Base-by-base conservation (phyloP, 2,797 vertebrate species). In the Argya squamiceps region DNA sequence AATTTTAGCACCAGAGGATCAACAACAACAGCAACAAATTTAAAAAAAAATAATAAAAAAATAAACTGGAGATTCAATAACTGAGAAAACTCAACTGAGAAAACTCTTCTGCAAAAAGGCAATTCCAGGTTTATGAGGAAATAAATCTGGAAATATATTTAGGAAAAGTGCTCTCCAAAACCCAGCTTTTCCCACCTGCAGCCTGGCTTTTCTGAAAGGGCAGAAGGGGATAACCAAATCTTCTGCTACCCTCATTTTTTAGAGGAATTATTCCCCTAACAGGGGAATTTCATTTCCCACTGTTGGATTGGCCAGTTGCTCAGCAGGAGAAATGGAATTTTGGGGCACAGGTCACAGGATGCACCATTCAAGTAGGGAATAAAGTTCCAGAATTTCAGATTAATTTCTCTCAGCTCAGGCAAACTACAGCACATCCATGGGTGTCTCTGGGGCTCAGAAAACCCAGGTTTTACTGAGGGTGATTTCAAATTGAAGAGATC, bases 401-500 rank as follows among this genome's bases (percentile, higher is more conserved):
- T 19, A 1, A 18, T 59, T 36, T 78, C 32, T 12, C 67, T 49
- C 73, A 41, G 43, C 59, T 68, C 75, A 43, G 58, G 36, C 59
- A 68, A 69, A 58, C 22, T 20, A 58, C 49, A 78, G 29, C n/a
- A 39, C 2, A 2, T 8, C 15, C 23, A 2, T 0, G 43, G 50
- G 11, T 32, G 29, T 41, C 21, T 18, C 74, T 6, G 23, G 27
- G 26, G 34, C 15, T 23, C 50, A 44, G 10, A 16, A 86, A 67
- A 1, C 1, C 18, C 3, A 22, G 58, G 11, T 5, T 59, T 81
- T 19, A 18, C 46, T 29, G 7, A 27, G 58, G 9, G 6, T 1
- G 11, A 44, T 49, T 13, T 60, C 44, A 63, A 64, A 64, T 11
- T 46, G 21, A 9, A 58, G 43, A 74, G 30, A 1, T 15, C 43